A percentile compares a stretch with the other conserved stretches of the same genome.
Evolutionary conservation across 2,888 invertebrate genomes (phyloP).

Genomic region (Dicranocentrus wangi): DNA sequence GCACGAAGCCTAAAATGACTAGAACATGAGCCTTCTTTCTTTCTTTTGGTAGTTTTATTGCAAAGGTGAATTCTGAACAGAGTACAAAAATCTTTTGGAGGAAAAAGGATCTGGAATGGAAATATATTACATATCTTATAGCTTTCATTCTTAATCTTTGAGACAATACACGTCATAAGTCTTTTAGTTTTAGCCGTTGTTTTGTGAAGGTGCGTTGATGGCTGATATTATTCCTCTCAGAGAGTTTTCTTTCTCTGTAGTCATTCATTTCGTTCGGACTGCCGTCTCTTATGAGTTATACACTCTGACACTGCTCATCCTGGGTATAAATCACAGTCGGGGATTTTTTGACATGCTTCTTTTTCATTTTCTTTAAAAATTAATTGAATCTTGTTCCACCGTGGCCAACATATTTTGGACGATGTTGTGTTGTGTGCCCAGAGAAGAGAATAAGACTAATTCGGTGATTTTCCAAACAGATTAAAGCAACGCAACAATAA

Average conservation of each 20-base stretch:
- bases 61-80: neutral
- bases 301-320: slow-evolving; percentile 40
- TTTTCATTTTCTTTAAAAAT: slow-evolving; percentile 49
- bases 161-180: slow-evolving; percentile 24
- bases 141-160: slow-evolving; percentile 17
- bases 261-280: no score
- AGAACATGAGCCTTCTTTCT: no score
- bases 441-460: no score
- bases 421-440: no score
- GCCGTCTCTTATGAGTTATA: no score
- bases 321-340: slow-evolving; percentile 53
- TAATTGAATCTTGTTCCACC: slow-evolving; percentile 48
- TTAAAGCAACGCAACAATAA: no score
- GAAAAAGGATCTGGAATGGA: slow-evolving; percentile 23
- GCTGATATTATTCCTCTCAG: neutral
- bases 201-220: slow-evolving; percentile 9
- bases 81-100: neutral
- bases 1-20: slow-evolving; percentile 8
- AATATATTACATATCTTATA: slow-evolving; percentile 22
- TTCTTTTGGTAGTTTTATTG: neutral
- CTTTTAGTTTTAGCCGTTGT: neutral
- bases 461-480: no score
- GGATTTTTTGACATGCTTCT: slow-evolving; percentile 46
- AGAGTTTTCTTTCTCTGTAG: no score
- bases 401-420: neutral